Conservation (phyloP, 2,797 vertebrate genomes). For the Neosalanx taihuensis region DNA sequence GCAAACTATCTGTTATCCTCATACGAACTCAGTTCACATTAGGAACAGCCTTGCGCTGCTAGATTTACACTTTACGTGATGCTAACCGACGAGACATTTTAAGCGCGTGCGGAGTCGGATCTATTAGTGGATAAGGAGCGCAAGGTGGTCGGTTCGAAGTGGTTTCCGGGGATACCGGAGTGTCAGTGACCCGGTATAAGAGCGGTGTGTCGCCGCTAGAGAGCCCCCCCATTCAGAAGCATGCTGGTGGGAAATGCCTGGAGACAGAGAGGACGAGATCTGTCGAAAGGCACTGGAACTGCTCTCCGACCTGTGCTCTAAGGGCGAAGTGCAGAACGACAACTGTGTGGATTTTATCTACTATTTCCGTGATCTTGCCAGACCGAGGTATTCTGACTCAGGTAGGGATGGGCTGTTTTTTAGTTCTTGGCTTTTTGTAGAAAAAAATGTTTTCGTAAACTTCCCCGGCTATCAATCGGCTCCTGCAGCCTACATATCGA, state of each 20-base stretch:
- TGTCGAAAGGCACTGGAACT: slow-evolving; percentile 97
- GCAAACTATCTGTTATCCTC: neutral
- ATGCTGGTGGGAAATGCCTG: slow-evolving; percentile 99
- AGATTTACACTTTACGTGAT: neutral
- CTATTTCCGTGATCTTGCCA: slow-evolving; percentile 90
- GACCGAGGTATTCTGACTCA: slow-evolving; percentile 90
- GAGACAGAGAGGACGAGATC: slow-evolving; percentile 96
- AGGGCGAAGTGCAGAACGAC: slow-evolving; percentile 92
- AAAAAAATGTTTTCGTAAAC: neutral
- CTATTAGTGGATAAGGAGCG: slow-evolving; percentile 2
- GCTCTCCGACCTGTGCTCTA: slow-evolving; percentile 93
- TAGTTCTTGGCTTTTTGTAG: neutral
- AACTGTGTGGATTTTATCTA: slow-evolving; percentile 95
- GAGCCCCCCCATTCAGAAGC: slow-evolving; percentile 80
- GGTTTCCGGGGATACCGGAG: neutral
- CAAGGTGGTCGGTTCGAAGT: slow-evolving; percentile 15
- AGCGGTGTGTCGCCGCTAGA: slow-evolving; percentile 21
- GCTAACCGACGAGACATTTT: neutral
- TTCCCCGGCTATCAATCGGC: too few species aligned
- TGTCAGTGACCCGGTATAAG: neutral
- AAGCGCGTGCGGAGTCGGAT: neutral
- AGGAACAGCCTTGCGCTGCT: neutral
- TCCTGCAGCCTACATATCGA: too few species aligned
- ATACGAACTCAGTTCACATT: neutral
- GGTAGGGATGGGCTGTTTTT: slow-evolving; percentile 69